Percentiles rank a stretch among this genome's conserved stretches.
These are phyloP conservation scores for Plutomurus gul DNA, from an alignment of 1,140 invertebrate species.

Conservation along the genomic window DNA sequence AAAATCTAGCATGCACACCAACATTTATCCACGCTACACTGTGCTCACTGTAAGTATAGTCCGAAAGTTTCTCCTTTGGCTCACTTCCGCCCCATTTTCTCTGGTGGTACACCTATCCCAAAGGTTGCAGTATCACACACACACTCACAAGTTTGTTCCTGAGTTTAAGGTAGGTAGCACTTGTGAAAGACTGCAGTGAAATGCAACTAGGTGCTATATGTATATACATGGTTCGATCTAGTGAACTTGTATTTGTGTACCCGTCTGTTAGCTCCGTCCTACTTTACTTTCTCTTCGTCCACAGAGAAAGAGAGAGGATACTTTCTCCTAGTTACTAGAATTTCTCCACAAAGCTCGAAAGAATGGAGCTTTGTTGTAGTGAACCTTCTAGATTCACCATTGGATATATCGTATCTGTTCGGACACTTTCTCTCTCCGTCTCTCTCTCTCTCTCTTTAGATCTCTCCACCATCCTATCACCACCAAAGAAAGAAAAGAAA, in stretches of 20 bases:
- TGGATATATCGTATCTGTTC: background rate
- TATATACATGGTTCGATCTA: too few relatives aligned
- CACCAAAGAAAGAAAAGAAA: background rate
- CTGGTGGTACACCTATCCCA: background rate
- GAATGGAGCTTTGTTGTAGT: background rate
- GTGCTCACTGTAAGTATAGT: too few relatives aligned
- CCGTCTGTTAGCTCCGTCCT: background rate
- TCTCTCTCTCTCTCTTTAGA: background rate
- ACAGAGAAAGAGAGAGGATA: too few relatives aligned
- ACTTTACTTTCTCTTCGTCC: background rate
- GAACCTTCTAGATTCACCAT: background rate
- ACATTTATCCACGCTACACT: too few relatives aligned
- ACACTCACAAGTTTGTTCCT: slow-evolving; percentile 2
- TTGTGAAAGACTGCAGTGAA: too few relatives aligned
- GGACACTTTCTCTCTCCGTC: background rate
- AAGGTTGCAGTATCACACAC: background rate
- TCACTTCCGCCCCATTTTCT: slow-evolving; percentile 1
- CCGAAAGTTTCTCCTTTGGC: slow-evolving; percentile 6
- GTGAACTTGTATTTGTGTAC: slow-evolving; percentile 5
- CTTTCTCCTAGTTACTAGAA: background rate
- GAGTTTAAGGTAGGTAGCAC: too few relatives aligned
- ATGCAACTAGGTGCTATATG: too few relatives aligned
- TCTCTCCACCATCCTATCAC: background rate
- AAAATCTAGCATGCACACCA: too few relatives aligned
- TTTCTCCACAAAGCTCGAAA: background rate